Conservation (phyloP, 2,113 vertebrate species). For the Toxostoma redivivum region DNA sequence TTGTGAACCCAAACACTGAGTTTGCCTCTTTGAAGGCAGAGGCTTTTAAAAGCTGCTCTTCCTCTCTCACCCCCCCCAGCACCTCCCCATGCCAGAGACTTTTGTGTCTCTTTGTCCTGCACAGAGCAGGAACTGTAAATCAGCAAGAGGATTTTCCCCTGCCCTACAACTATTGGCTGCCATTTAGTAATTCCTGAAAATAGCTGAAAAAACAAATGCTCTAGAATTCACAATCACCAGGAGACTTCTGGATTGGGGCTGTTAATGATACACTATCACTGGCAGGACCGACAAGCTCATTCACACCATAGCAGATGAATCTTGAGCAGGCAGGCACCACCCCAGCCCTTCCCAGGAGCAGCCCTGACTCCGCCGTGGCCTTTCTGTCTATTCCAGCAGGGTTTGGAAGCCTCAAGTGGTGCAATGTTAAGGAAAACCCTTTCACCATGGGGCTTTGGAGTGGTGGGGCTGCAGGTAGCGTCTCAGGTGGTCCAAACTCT, state of each 20-base stretch:
- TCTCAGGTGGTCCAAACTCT: background rate
- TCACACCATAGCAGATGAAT: rapidly evolving
- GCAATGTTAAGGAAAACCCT: rapidly evolving
- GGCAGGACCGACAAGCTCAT: rapidly evolving
- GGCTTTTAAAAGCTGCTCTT: background rate
- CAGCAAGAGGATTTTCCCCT: background rate
- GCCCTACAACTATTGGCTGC: rapidly evolving
- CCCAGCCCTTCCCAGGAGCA: background rate
- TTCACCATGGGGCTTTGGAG: background rate
- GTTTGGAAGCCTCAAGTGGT: rapidly evolving
- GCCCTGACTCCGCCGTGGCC: rapidly evolving
- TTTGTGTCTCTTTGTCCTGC: rapidly evolving
- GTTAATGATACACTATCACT: rapidly evolving
- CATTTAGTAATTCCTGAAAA: background rate
- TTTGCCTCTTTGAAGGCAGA: rapidly evolving
- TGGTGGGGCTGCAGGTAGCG: rapidly evolving
- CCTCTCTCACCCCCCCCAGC: rapidly evolving
- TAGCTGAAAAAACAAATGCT: rapidly evolving
- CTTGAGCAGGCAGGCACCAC: rapidly evolving
- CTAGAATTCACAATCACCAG: background rate
- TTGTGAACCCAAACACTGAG: rapidly evolving
- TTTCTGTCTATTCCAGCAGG: rapidly evolving
- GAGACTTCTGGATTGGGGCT: rapidly evolving
- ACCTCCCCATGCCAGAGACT: rapidly evolving
- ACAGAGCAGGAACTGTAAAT: background rate